Evolutionary conservation across 2,113 vertebrate genomes (phyloP), one percentile per base, ranked within the genome.

Genomic region (Coreoperca whiteheadi): DNA sequence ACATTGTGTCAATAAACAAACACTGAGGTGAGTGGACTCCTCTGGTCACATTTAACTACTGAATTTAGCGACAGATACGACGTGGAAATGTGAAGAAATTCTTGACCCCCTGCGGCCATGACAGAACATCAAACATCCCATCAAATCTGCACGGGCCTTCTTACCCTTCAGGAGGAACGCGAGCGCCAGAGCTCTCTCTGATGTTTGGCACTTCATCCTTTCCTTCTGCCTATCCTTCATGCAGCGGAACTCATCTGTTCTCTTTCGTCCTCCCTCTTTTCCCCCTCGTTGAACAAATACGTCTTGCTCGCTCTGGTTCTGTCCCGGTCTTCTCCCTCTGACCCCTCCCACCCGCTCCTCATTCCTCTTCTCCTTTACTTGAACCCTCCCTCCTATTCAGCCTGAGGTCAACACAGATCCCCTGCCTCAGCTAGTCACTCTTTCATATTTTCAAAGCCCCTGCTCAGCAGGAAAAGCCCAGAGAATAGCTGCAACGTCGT

Each of bases 161-260:
- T 88, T 83, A 89, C 87, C 87, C 57, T 48, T 72, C 61, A 82
- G 67, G 74, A 88, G 28, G 50, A 67, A 68, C 0, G 34, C 65
- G 54, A 34, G 69, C 9, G 10, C 21, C 50, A 76, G 30, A 75
- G 48, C 69, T 85, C 79, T n/a, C n/a, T n/a, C 79, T 43, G 85
- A 51, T 23, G 83, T 51, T 68, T 80, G 59, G 23, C 89, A 73
- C 69, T 70, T 88, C 83, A 92, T 92, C 71, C 0, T 85, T n/a
- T 28, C 41, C 32, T 14, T 56, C 64, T 54, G 32, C 6, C 39
- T 56, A 6, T 60, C 54, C 37, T 10, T 59, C 28, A 41, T 18
- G 21, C 2, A 65, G 56, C n/a, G n/a, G n/a, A 43, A 46, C 51
- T 73, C 6, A 60, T 77, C 37, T 14, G 23, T 46, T 75, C 63